Percentiles rank a stretch among this genome's conserved stretches.
These are phyloP conservation scores for Monopis laevigella DNA, from an alignment of 2,888 invertebrate genomes.

Conservation along the genomic window DNA sequence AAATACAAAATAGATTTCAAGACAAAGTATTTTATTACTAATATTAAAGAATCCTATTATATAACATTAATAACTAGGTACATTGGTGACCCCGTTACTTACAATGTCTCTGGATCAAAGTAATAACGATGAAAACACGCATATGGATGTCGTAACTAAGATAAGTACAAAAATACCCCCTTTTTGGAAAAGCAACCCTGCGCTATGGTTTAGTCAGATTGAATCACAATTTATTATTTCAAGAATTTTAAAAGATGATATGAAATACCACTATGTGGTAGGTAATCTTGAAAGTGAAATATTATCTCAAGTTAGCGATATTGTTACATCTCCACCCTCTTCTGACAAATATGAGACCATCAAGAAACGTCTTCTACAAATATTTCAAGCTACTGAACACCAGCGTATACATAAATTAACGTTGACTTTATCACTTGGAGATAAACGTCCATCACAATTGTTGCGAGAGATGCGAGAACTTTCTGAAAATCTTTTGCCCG, in stretches of 20 bases:
- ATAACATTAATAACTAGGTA: too few species aligned
- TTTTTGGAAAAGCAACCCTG: too few species aligned
- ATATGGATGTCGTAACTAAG: too few species aligned
- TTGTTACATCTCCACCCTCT: neutral
- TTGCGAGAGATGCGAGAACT: neutral
- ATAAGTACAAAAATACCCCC: too few species aligned
- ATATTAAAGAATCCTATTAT: too few species aligned
- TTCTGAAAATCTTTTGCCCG: neutral
- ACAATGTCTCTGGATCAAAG: too few species aligned
- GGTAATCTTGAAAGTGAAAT: neutral
- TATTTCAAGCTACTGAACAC: neutral
- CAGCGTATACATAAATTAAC: neutral
- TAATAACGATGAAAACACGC: too few species aligned
- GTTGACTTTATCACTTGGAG: neutral
- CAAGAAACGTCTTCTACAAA: neutral
- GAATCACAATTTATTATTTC: neutral
- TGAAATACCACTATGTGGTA: neutral
- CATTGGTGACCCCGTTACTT: too few species aligned
- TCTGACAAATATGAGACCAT: neutral
- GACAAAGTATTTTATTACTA: too few species aligned
- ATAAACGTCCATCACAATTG: neutral
- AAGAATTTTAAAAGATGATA: neutral
- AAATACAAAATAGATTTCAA: too few species aligned
- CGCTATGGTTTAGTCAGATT: neutral
- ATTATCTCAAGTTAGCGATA: neutral